phyloP scores from a whole-genome alignment of 2,888 invertebrate species.

The Arge pagana region DNA sequence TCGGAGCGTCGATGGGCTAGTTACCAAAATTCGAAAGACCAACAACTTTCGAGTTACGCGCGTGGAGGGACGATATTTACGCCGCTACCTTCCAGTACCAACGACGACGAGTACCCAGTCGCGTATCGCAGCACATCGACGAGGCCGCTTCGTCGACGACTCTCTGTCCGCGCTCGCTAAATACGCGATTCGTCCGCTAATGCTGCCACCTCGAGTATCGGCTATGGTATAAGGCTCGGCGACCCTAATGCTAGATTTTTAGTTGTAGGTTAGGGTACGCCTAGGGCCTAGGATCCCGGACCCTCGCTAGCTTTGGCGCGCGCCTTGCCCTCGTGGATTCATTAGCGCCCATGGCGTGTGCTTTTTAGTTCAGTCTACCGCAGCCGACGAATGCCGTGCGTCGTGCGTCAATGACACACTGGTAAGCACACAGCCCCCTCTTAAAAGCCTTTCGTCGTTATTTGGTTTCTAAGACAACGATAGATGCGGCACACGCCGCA shows the following conservation, averaged over 20 bases:
- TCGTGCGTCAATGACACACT: slow-evolving; percentile 42
- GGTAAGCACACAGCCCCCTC: slow-evolving; percentile 33
- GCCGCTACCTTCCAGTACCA: too few relatives aligned
- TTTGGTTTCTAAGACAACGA: slow-evolving; percentile 44
- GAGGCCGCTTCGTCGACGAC: background rate
- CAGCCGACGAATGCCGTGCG: background rate
- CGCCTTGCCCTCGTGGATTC: slow-evolving; percentile 45
- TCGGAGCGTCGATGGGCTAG: slow-evolving; percentile 10
- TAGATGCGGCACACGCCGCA: too few relatives aligned
- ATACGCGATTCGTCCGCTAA: too few relatives aligned
- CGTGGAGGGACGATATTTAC: too few relatives aligned
- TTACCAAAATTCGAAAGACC: slow-evolving; percentile 15
- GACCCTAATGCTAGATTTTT: slow-evolving; percentile 7
- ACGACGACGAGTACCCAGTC: too few relatives aligned
- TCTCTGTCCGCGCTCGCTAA: background rate
- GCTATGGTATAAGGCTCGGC: too few relatives aligned
- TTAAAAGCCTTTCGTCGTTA: slow-evolving; percentile 49
- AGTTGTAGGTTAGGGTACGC: background rate
- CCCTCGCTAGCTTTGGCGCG: slow-evolving; percentile 2
- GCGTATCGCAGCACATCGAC: background rate
- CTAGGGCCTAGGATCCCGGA: background rate
- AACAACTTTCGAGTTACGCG: too few relatives aligned
- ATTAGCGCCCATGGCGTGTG: slow-evolving; percentile 43
- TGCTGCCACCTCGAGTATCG: too few relatives aligned
- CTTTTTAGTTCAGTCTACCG: slow-evolving; percentile 6